A percentile compares a stretch with the other conserved stretches of the same genome.
Conservation (phyloP, 2,797 vertebrate species). For the Labroides dimidiatus region DNA sequence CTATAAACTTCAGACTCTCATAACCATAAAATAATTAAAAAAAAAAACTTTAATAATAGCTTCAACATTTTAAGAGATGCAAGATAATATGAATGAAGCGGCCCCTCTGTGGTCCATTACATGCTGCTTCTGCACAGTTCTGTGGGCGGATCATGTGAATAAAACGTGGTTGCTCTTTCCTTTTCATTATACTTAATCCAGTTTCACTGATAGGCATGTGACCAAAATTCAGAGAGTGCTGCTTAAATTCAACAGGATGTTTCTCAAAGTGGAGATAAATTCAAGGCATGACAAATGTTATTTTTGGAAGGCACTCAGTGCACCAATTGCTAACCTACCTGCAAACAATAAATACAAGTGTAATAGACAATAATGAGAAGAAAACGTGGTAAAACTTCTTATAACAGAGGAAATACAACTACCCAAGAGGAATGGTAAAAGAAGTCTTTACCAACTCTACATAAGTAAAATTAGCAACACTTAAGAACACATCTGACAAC, state of each 20-base stretch:
- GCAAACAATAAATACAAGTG: neutral
- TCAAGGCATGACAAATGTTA: neutral
- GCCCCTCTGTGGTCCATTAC: neutral
- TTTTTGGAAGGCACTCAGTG: neutral
- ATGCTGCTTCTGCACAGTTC: neutral
- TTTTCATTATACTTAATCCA: constrained; percentile 21
- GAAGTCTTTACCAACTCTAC: no score
- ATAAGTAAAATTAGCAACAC: no score
- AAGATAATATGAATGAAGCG: neutral
- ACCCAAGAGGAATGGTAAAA: neutral
- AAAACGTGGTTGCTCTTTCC: neutral
- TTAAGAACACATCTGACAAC: no score
- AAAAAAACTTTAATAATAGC: no score
- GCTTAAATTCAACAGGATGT: constrained; percentile 5
- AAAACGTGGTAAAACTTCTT: neutral
- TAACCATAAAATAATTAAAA: no score
- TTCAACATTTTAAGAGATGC: no score
- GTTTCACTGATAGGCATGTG: constrained; percentile 44
- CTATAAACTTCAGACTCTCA: no score
- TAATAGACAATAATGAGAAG: neutral
- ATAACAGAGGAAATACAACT: neutral
- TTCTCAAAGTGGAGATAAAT: constrained; percentile 4
- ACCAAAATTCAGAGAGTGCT: constrained; percentile 27
- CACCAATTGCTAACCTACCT: neutral
- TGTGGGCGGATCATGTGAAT: constrained; percentile 28